These are phyloP conservation scores for Polylopha cassiicola DNA, from an alignment of 2,888 invertebrate species.

Conservation along the genomic window DNA sequence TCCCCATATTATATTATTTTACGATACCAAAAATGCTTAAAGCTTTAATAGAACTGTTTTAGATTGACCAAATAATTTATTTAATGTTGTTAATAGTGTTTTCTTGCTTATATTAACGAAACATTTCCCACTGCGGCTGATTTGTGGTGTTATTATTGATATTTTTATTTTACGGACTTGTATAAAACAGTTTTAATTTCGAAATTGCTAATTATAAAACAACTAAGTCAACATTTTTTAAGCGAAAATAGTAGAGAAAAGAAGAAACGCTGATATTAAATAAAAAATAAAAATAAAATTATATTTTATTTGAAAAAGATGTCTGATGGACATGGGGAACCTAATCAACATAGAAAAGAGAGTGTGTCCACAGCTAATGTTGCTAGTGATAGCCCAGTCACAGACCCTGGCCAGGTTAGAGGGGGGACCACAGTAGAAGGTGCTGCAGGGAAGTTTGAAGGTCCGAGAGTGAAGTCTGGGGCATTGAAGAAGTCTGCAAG, in stretches of 20 bases:
- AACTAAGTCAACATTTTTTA: conserved; percentile 22
- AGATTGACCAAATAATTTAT: conserved; percentile 24
- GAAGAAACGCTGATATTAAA: conserved; percentile 1
- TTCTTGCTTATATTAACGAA: conserved; percentile 15
- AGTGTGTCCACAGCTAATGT: conserved; percentile 67
- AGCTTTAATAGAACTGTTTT: conserved; percentile 30
- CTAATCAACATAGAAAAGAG: conserved; percentile 56
- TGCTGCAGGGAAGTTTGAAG: conserved; percentile 65
- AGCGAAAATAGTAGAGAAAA: conserved; percentile 1
- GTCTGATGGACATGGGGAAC: conserved; percentile 65
- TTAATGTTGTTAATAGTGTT: conserved; percentile 15
- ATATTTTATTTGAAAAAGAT: conserved; percentile 35
- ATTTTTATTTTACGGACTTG: conserved; percentile 37
- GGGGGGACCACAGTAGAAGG: conserved; percentile 51
- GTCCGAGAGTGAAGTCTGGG: conserved; percentile 78
- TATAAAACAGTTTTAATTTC: conserved; percentile 18
- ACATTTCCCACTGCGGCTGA: conserved; percentile 35
- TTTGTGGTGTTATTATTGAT: conserved; percentile 50
- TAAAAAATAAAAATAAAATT: conserved; percentile 4
- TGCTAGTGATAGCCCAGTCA: conserved; percentile 84
- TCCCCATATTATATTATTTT: conserved; percentile 45
- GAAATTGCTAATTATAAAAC: conserved; percentile 20
- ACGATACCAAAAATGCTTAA: conserved; percentile 38
- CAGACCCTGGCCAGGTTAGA: conserved; percentile 83
- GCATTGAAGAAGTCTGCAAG: conserved; percentile 91